Evolutionary conservation across 2,888 invertebrate genomes (phyloP), one percentile per base, ranked within the genome.

Genomic region (Sphaerophoria rueppellii): DNA sequence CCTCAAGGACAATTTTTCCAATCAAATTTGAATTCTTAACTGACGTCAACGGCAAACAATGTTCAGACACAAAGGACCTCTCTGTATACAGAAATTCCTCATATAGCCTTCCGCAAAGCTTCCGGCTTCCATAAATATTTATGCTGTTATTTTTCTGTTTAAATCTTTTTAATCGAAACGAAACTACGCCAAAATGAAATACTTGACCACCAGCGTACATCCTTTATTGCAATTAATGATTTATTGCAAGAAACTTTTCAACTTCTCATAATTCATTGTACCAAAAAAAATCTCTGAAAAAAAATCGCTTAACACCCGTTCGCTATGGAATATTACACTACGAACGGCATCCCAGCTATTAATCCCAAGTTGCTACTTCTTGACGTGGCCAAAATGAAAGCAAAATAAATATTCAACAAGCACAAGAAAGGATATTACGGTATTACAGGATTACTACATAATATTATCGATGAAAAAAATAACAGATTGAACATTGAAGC

Each of bases 361-460:
- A 72, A 83, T 83, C 83, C 72, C 79, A 60, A 71, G 83, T 35
- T 50, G 75, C 60, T 61, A 75, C 72, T 24, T 24, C 24, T 79
- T 79, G 74, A 72, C 75, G 75, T 72, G 50, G 43, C 48, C 67
- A 82, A 73, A 75, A 82, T 69, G 57, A 60, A 77, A 43, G 48
- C 14, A 74, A 50, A 67, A 63, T 75, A 72, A 83, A 75, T 76
- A 79, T 72, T 69, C 69, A 76, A 79, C 72, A 71, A 75, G 71
- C 58, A 67, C 24, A 67, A 43, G 70, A 32, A 24, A 67, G 69
- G 40, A 55, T 67, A 76, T 76, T 69, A 82, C 67, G 61, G 79
- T 54, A 71, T 83, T 78, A 83, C 83, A 50, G 83, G 63, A 83
- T 79, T 83, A 83, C 83, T 61, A 67, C 79, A 71, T 71, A 79